Conservation (phyloP, 2,888 invertebrate genomes). For the Pyralis farinalis region DNA sequence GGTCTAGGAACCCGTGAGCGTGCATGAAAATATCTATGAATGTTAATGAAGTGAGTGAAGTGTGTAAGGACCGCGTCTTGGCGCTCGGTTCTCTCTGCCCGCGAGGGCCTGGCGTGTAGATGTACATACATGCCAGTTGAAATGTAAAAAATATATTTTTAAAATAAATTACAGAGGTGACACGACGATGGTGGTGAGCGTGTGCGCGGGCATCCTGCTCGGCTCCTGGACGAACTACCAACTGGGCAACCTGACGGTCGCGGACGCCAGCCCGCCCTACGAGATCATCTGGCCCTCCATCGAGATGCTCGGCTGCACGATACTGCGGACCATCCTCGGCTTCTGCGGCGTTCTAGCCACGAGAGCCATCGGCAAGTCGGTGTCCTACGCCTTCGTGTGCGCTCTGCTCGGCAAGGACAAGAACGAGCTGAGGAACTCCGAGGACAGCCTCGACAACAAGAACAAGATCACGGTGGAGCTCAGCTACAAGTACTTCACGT, state of each 20-base stretch:
- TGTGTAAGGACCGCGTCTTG: no score
- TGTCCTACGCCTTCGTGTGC: slow-evolving; percentile 86
- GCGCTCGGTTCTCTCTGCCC: no score
- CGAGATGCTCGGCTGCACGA: slow-evolving; percentile 84
- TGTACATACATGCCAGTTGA: no score
- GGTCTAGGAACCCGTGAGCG: no score
- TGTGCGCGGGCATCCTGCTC: slow-evolving; percentile 87
- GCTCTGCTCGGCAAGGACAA: slow-evolving; percentile 85
- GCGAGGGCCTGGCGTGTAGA: no score
- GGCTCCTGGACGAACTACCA: slow-evolving; percentile 94
- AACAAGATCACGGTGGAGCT: slow-evolving; percentile 90
- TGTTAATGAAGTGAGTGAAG: no score
- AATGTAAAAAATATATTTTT: no score
- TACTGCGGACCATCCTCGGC: slow-evolving; percentile 88
- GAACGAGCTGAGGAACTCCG: slow-evolving; percentile 83
- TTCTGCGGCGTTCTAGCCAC: slow-evolving; percentile 87
- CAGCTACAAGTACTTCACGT: slow-evolving; percentile 91
- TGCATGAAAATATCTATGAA: no score
- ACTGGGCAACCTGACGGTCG: slow-evolving; percentile 84
- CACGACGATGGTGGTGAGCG: slow-evolving; percentile 92
- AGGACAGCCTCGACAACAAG: slow-evolving; percentile 84
- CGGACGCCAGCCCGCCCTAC: slow-evolving; percentile 85
- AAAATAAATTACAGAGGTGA: slow-evolving; percentile 87
- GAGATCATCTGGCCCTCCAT: slow-evolving; percentile 89
- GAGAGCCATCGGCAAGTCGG: slow-evolving; percentile 84